A percentile compares a stretch with the other conserved stretches of the same genome.
These are phyloP conservation scores for Acronicta leporina DNA, from an alignment of 2,888 invertebrate genomes.

Conservation along the genomic window DNA sequence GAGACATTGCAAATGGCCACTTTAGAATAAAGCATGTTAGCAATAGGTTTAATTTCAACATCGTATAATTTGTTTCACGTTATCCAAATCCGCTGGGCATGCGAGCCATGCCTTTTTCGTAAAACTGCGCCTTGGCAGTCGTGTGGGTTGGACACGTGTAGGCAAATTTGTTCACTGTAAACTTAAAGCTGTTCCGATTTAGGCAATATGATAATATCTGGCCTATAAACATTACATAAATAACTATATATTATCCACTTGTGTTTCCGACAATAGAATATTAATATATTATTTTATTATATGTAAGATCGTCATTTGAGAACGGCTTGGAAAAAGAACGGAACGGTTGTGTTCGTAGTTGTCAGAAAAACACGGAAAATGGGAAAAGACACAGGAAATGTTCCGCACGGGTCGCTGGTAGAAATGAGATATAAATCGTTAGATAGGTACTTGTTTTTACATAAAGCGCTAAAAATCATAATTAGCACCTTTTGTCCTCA, in stretches of 20 bases:
- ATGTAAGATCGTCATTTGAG: too few species aligned
- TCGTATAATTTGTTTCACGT: conserved; percentile 26
- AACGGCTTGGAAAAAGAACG: too few species aligned
- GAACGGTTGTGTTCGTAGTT: too few species aligned
- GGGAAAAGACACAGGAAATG: too few species aligned
- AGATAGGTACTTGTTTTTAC: too few species aligned
- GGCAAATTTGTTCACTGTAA: conserved; percentile 38
- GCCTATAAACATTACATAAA: conserved; percentile 28
- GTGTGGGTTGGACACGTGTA: conserved; percentile 46
- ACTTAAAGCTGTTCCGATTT: conserved; percentile 39
- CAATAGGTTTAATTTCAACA: conserved; percentile 26
- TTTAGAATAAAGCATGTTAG: conserved; percentile 24
- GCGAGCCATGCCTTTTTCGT: conserved; percentile 36
- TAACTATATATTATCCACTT: too few species aligned
- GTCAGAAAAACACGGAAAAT: too few species aligned
- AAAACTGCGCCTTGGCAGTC: conserved; percentile 18
- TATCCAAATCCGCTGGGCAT: conserved; percentile 20
- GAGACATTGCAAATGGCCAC: conserved; percentile 25
- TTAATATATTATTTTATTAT: too few species aligned
- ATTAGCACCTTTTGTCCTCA: too few species aligned
- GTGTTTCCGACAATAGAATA: conserved; percentile 12
- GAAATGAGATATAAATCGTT: too few species aligned
- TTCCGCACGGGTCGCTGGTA: too few species aligned
- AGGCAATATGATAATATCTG: conserved; percentile 40
- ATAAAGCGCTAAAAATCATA: too few species aligned